phyloP scores from a whole-genome alignment of 2,888 invertebrate species.

The Abscondita cerata region DNA sequence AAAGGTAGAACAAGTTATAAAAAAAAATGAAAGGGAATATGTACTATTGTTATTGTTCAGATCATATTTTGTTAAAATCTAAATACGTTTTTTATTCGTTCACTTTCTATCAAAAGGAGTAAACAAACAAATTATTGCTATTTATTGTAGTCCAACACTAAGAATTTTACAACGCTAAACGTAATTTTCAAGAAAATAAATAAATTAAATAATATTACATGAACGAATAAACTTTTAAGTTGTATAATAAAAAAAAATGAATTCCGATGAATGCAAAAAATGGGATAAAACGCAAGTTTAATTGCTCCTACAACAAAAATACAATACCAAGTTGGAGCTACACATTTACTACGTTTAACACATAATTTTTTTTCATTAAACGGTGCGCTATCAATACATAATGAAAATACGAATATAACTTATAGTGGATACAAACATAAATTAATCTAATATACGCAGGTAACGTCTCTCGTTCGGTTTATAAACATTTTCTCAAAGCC shows the following conservation, averaged over 20 bases:
- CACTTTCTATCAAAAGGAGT: no score
- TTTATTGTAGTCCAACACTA: not conserved
- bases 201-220: no score
- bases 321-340: not conserved
- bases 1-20: no score
- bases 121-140: conserved; percentile 1
- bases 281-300: not conserved
- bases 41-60: no score
- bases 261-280: not conserved
- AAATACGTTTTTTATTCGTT: no score
- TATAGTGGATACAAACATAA: conserved; percentile 4
- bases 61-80: no score
- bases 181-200: no score
- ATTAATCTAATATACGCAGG: not conserved
- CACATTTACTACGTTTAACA: not conserved
- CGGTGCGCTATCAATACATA: no score
- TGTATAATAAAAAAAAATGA: no score
- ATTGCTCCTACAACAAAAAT: not conserved
- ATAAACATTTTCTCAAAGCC: not conserved
- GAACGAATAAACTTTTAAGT: no score
- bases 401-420: not conserved
- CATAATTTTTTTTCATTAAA: not conserved
- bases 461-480: not conserved
- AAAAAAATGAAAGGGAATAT: no score
- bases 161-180: not conserved